Evolutionary conservation across 1,140 invertebrate species (phyloP).

Genomic region (Apocrypta bakeri): DNA sequence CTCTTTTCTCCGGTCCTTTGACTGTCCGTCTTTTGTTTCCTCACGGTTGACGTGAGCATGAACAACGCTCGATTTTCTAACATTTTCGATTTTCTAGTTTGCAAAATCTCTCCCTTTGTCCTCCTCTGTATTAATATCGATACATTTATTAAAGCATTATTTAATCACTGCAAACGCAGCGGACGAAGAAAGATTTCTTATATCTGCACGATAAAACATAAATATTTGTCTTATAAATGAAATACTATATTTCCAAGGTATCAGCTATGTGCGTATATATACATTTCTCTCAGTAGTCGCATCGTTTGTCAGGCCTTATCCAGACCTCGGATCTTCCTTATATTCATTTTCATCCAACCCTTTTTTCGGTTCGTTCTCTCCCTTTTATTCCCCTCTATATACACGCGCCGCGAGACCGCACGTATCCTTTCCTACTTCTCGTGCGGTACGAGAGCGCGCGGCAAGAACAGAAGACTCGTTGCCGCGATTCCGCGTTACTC

Average conservation of each 20-base stretch:
- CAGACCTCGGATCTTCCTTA: conserved; percentile 27
- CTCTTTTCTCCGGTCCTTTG: conserved; percentile 44
- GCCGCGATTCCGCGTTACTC: conserved; percentile 62
- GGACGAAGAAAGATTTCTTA: too few species aligned
- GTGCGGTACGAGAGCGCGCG: conserved; percentile 59
- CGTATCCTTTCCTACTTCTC: conserved; percentile 25
- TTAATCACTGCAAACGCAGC: too few species aligned
- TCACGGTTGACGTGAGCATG: too few species aligned
- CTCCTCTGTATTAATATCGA: too few species aligned
- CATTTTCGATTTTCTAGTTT: too few species aligned
- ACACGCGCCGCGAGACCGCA: not conserved
- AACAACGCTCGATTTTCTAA: too few species aligned
- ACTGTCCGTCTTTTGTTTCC: conserved; percentile 52
- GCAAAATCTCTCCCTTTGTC: too few species aligned
- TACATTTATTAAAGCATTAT: too few species aligned
- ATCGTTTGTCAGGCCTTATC: conserved; percentile 37
- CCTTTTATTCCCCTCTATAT: not conserved
- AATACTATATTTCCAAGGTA: not conserved
- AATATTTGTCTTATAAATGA: not conserved
- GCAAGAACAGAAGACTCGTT: conserved; percentile 71
- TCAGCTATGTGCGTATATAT: not conserved
- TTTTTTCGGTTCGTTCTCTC: conserved; percentile 24
- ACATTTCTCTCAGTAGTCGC: conserved; percentile 7
- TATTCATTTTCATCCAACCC: conserved; percentile 39
- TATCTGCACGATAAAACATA: not conserved